Base-by-base conservation (phyloP, 1,140 invertebrate genomes). In the Bombyx mori region DNA sequence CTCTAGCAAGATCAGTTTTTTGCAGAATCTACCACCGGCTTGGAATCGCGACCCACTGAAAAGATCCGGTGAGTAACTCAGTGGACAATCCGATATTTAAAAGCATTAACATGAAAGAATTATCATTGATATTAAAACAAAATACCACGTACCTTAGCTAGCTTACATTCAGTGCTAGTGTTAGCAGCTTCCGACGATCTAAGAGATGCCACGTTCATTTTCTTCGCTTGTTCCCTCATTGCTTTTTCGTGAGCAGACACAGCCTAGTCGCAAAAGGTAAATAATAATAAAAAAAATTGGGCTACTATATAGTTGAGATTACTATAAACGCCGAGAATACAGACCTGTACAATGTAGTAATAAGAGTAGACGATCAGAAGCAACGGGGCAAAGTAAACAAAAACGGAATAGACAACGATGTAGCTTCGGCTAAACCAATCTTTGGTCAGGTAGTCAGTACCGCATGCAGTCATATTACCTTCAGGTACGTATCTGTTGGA, bases 381-480 rank as follows among this genome's bases (percentile, higher is more conserved):
- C 1, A 95, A 82, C 2, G 93, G 94, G 18, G 88, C 64, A 57
- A 91, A 90, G 77, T 93, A 93, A 35, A 89, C 89, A 79, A 90
- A 91, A 8, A 92, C 61, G 6, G 89, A 90, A 73, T 93, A 93
- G 49, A 91, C 80, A 7, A 93, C 73, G 63, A 92, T 92, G 87
- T 93, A 93, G 54, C 90, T 91, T 48, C 89, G 84, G 74, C 89
- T 91, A 44, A 85, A 75, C 89, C 89, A 90, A 52, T 91, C 90
- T 70, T 92, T 91, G 72, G 75, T 89, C 49, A 95, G 86, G 74
- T 94, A 95, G 73, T 95, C 94, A 10, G 94, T 93, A 56, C 93
- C 94, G 68, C 94, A 95, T 8, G 93, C 93, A 3, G 93, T 94
- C 89, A 94, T 92, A 77, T 94, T 94, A 18, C 93, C 93, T 85